phyloP scores from a whole-genome alignment of 2,113 vertebrate genomes.

The Galeopterus variegatus region DNA sequence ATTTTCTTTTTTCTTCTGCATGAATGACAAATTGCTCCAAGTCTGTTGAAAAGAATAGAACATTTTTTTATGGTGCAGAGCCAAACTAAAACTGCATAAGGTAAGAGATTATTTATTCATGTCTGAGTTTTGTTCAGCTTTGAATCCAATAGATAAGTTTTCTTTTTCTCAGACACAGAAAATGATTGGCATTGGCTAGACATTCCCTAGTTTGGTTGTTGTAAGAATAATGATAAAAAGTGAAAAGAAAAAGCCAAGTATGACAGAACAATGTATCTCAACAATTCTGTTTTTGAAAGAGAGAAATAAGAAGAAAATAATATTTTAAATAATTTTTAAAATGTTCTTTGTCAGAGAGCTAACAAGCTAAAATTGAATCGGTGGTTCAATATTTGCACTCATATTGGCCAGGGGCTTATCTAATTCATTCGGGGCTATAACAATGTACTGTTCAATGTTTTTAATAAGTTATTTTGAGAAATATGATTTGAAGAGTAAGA shows the following conservation, averaged over 20 bases:
- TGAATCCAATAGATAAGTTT: constrained; percentile 3
- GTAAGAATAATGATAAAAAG: not conserved
- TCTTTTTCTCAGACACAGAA: not conserved
- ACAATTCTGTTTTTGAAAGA: not conserved
- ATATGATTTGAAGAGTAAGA: constrained; percentile 45
- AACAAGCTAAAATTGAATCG: not conserved
- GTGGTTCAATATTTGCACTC: not conserved
- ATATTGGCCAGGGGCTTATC: not conserved
- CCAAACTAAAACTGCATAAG: not conserved
- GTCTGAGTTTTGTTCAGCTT: not conserved
- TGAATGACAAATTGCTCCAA: not conserved
- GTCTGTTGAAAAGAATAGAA: not conserved
- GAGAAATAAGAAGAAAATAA: not conserved
- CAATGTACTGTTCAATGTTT: not conserved
- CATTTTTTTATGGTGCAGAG: not conserved
- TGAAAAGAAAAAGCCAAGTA: not conserved
- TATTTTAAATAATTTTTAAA: not conserved
- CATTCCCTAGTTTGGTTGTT: not conserved
- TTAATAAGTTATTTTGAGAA: constrained; percentile 63
- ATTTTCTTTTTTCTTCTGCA: not conserved
- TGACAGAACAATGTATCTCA: not conserved
- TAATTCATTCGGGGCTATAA: constrained; percentile 23
- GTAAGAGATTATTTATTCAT: not conserved
- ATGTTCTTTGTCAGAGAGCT: constrained; percentile 1
- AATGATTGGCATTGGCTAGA: not conserved